Conservation (phyloP, 1,140 invertebrate genomes). For the Eciton burchellii region DNA sequence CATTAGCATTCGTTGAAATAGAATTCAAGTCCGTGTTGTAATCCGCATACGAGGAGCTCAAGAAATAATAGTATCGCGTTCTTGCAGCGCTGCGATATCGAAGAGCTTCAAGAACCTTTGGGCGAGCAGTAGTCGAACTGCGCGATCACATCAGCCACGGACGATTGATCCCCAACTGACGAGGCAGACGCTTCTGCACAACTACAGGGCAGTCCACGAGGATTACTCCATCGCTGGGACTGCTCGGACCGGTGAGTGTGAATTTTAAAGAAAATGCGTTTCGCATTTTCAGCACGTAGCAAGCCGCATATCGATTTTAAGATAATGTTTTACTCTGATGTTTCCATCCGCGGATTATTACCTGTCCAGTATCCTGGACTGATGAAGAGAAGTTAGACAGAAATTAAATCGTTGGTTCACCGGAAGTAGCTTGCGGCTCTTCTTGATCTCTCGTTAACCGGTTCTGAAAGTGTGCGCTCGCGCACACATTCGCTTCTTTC, state of each 20-base stretch:
- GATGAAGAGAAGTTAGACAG: no score
- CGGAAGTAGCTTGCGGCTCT: not conserved
- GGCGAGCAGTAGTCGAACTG: conserved; percentile 87
- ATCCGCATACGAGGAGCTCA: not conserved
- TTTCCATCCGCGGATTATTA: not conserved
- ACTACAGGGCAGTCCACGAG: conserved; percentile 81
- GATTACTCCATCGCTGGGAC: conserved; percentile 80
- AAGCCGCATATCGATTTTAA: not conserved
- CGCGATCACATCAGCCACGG: conserved; percentile 86
- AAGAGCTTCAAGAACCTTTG: conserved; percentile 88
- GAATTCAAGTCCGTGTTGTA: no score
- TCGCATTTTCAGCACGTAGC: not conserved
- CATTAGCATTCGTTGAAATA: no score
- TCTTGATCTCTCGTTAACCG: conserved; percentile 21
- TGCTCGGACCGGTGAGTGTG: conserved; percentile 79
- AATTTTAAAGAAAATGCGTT: not conserved
- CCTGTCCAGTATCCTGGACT: not conserved
- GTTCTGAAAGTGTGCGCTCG: not conserved
- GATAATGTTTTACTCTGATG: not conserved
- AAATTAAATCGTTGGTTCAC: conserved; percentile 14
- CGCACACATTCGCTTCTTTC: conserved; percentile 13
- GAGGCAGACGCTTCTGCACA: conserved; percentile 88
- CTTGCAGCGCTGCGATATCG: conserved; percentile 88
- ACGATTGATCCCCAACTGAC: conserved; percentile 90
- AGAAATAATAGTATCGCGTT: conserved; percentile 53